Base-by-base conservation (phyloP, 2,113 vertebrate genomes). In the Zosterops hypoxanthus region DNA sequence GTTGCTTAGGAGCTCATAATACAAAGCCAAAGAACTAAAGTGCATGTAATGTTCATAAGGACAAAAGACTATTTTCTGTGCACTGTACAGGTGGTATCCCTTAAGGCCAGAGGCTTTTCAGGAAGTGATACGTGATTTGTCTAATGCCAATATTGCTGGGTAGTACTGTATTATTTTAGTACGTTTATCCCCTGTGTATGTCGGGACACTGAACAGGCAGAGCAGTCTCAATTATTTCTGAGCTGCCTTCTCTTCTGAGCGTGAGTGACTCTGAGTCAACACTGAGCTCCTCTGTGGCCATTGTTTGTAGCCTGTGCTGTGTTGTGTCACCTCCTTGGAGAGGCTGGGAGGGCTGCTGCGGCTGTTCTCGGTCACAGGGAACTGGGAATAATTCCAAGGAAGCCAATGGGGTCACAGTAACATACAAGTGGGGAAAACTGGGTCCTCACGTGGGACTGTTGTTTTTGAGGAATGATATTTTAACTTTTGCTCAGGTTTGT, bases 71-170 rank as follows among this genome's bases (percentile, higher is more conserved):
- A 47, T 75, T 92, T 94, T 94, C 60, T 70, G 17, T 56, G 44
- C n/a, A 86, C 86, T 89, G 89, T 83, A 50, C 33, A 60, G 49
- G n/a, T 64, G 66, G 68, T 24, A 68, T 96, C 80, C 86, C 92
- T 92, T 79, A 91, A 89, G 92, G 90, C 70, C 79, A 73, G 60
- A 47, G 60, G 77, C 80, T 94, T 91, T 97, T 82, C 65, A 56
- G 92, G 55, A 78, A 60, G 69, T 12, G 80, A 53, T 78, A 55
- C 0, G 0, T 78, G 80, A 57, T 94, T 93, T 94, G 80, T 93
- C 39, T 91, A 64, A 88, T 88, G 72, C 65, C 56, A n/a, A 91
- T 88, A 88, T 84, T 88, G 24, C 83, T 56, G 80, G 59, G 50
- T 49, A 63, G 76, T 18, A 14, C 60, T 56, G 69, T 81, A 28